A percentile compares a stretch with the other conserved stretches of the same genome.
Conservation (phyloP, 1,140 invertebrate species). For the Orussus abietinus region DNA sequence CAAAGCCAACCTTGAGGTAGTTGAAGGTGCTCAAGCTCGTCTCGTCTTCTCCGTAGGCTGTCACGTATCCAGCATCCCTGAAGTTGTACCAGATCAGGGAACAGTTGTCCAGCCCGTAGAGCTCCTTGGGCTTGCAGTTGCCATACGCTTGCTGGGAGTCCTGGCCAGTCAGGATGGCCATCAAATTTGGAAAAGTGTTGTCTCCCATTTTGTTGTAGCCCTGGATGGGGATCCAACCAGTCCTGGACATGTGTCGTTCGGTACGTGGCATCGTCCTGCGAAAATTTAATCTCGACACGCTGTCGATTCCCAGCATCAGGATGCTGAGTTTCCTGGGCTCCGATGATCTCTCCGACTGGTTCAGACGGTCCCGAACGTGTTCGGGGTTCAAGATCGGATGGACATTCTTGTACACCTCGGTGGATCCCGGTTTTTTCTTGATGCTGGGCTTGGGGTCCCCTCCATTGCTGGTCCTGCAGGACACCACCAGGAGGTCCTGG, state of each 20-base stretch:
- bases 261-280: slow-evolving; percentile 74
- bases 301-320: slow-evolving; percentile 76
- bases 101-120: slow-evolving; percentile 59
- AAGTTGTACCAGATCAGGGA: slow-evolving; percentile 78
- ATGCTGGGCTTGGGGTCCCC: slow-evolving; percentile 20
- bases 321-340: slow-evolving; percentile 56
- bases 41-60: slow-evolving; percentile 76
- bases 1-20: slow-evolving; percentile 75
- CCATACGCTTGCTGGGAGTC: slow-evolving; percentile 48
- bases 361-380: slow-evolving; percentile 38
- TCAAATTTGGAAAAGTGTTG: slow-evolving; percentile 80
- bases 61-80: slow-evolving; percentile 67
- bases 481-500: slow-evolving; percentile 47
- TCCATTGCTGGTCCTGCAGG: slow-evolving; percentile 40
- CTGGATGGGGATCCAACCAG: slow-evolving; percentile 56
- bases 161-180: slow-evolving; percentile 70
- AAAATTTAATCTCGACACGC: slow-evolving; percentile 74
- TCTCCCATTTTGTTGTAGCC: slow-evolving; percentile 71
- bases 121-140: slow-evolving; percentile 52
- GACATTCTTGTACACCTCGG: slow-evolving; percentile 53
- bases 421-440: slow-evolving; percentile 22
- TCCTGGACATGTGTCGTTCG: slow-evolving; percentile 59
- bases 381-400: slow-evolving; percentile 45
- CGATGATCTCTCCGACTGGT: slow-evolving; percentile 12
- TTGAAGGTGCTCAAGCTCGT: slow-evolving; percentile 76